These are phyloP conservation scores for Polylopha cassiicola DNA, from an alignment of 2,888 invertebrate species.

Conservation along the genomic window DNA sequence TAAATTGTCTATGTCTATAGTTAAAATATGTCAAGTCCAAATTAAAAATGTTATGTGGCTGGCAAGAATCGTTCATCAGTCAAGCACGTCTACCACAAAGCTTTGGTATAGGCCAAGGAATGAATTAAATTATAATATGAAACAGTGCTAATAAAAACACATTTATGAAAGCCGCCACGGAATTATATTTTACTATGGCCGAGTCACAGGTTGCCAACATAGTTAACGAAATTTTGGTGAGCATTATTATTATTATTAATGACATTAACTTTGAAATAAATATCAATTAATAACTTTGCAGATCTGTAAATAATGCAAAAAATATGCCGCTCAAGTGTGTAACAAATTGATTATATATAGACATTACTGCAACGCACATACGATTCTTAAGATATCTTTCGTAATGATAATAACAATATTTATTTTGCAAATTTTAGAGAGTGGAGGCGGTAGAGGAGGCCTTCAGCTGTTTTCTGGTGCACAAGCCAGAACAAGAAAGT, in stretches of 20 bases:
- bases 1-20: too few species aligned
- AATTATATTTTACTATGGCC: slow-evolving; percentile 55
- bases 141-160: too few species aligned
- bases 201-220: slow-evolving; percentile 80
- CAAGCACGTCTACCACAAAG: background rate
- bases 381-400: too few species aligned
- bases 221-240: slow-evolving; percentile 81
- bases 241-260: slow-evolving; percentile 30
- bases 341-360: too few species aligned
- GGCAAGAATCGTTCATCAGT: slow-evolving; percentile 10
- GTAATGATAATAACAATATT: slow-evolving; percentile 3
- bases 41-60: too few species aligned
- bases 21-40: too few species aligned
- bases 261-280: background rate
- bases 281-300: background rate
- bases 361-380: too few species aligned
- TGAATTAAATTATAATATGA: too few species aligned
- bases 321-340: too few species aligned
- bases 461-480: slow-evolving; percentile 91
- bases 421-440: slow-evolving; percentile 78
- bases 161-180: slow-evolving; percentile 19
- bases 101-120: slow-evolving; percentile 2
- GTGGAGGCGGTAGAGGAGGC: slow-evolving; percentile 92
- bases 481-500: slow-evolving; percentile 82
- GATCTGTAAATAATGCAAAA: too few species aligned